Evolutionary conservation across 2,113 vertebrate genomes (phyloP).

Genomic region (Lepus timidus): DNA sequence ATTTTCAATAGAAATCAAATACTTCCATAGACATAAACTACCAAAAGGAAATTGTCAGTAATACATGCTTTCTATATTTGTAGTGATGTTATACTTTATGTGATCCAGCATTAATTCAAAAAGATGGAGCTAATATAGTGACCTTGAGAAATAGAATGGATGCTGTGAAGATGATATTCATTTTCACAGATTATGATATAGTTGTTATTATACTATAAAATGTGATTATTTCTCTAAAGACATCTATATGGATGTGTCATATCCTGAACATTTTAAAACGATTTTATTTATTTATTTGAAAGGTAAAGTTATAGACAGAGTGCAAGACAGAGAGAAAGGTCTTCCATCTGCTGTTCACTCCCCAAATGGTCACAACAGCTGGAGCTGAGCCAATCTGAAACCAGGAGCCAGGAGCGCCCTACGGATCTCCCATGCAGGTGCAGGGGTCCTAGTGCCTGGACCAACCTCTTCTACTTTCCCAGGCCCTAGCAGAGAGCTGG

Average conservation of each 20-base stretch:
- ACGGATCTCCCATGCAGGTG: no score
- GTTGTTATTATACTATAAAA: conserved; percentile 3
- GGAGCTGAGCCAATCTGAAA: no score
- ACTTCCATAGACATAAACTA: not conserved
- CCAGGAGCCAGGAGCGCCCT: no score
- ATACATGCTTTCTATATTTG: conserved; percentile 19
- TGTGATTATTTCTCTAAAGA: conserved; percentile 38
- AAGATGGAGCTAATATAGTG: not conserved
- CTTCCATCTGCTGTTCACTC: no score
- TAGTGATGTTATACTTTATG: not conserved
- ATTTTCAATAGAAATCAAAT: conserved; percentile 61
- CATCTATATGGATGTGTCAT: not conserved
- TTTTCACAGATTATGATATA: not conserved
- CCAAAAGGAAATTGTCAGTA: not conserved
- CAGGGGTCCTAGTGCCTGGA: no score
- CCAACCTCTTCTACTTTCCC: no score
- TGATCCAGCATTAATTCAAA: not conserved
- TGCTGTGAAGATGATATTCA: not conserved
- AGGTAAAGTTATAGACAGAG: no score
- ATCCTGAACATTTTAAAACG: not conserved
- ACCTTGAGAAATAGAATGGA: not conserved
- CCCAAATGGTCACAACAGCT: no score
- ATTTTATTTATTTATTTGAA: no score
- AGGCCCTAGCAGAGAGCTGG: no score
- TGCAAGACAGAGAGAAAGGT: no score